Conservation (phyloP, 92 coral and sea anemone genomes). For the Chrysogorgia sp. region DNA sequence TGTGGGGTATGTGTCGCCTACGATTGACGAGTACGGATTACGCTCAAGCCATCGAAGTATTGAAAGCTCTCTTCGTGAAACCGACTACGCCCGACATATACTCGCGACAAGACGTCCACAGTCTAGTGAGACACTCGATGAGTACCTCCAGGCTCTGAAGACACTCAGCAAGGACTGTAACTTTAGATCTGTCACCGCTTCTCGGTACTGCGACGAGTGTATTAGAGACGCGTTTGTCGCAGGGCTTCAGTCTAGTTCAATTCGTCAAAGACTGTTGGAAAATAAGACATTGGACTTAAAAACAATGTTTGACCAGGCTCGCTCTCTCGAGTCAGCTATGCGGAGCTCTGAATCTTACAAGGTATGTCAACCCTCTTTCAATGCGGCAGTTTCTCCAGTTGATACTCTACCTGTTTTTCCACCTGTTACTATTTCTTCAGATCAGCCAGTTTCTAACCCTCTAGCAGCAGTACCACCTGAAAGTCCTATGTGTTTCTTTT, state of each 20-base stretch:
- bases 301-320: conserved; percentile 38
- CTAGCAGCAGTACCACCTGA: conserved; percentile 44
- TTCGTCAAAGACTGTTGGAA: conserved; percentile 42
- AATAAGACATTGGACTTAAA: conserved; percentile 25
- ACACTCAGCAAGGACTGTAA: conserved; percentile 28
- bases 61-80: conserved; percentile 37
- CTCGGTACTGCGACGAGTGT: conserved; percentile 28
- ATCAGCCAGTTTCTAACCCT: conserved; percentile 7
- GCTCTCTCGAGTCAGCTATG: conserved; percentile 32
- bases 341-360: conserved; percentile 43
- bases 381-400: too few species aligned
- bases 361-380: neutral
- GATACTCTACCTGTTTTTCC: neutral
- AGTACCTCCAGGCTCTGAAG: conserved; percentile 39
- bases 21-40: conserved; percentile 20
- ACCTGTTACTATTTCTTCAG: neutral
- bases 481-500: conserved; percentile 53
- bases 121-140: conserved; percentile 38
- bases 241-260: conserved; percentile 19
- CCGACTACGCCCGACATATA: conserved; percentile 26
- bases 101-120: conserved; percentile 41
- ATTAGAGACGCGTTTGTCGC: conserved; percentile 12
- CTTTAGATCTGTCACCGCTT: conserved; percentile 23
- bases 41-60: conserved; percentile 19
- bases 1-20: too few species aligned